Conservation (phyloP, 2,113 vertebrate genomes). For the Rhinolophus ferrumequinum region DNA sequence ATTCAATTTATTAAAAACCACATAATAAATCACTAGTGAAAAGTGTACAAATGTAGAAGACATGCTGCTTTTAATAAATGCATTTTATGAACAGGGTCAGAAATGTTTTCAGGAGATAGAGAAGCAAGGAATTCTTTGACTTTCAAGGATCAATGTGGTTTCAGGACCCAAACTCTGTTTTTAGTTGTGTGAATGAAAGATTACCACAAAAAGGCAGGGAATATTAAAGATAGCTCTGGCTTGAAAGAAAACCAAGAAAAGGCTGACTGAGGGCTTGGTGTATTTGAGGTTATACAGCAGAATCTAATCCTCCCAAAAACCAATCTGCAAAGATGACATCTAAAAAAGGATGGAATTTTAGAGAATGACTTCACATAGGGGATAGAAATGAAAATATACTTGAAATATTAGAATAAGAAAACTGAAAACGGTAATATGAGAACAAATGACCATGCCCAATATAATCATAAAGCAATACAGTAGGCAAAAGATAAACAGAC, state of each 20-base stretch:
- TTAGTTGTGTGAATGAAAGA: slow-evolving; percentile 12
- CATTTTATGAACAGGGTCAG: slow-evolving; percentile 8
- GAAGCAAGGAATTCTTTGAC: neutral
- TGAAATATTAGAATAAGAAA: slow-evolving; percentile 14
- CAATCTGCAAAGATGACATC: neutral
- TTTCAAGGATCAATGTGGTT: neutral
- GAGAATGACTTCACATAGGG: neutral
- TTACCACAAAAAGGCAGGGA: neutral
- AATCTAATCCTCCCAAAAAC: neutral
- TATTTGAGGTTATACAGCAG: slow-evolving; percentile 36
- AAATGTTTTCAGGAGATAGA: slow-evolving; percentile 41
- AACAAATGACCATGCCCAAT: neutral
- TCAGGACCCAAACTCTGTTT: neutral
- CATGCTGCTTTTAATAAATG: neutral
- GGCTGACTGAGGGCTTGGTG: neutral
- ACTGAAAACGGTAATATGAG: neutral
- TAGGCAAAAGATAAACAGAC: neutral
- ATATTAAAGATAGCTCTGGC: slow-evolving; percentile 7
- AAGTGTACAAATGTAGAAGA: slow-evolving; percentile 17
- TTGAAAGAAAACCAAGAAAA: slow-evolving; percentile 18
- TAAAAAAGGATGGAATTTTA: neutral
- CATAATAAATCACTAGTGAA: neutral
- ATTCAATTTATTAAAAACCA: slow-evolving; percentile 27
- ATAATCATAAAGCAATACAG: slow-evolving; percentile 23
- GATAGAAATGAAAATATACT: slow-evolving; percentile 41